phyloP scores from a whole-genome alignment of 2,113 vertebrate species.

The Vulpes ferrilata region DNA sequence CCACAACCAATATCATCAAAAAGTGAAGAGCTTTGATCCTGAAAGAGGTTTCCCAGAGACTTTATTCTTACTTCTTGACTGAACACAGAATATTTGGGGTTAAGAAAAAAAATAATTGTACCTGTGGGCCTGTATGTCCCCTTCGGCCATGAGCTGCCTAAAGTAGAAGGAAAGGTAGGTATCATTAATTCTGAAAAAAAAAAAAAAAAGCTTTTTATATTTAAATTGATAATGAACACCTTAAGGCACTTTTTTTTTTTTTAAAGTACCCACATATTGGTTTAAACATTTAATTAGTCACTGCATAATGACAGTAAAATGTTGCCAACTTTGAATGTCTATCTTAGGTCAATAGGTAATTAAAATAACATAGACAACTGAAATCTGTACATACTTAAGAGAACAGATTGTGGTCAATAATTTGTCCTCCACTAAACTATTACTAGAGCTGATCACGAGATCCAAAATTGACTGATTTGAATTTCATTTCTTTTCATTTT shows the following conservation, averaged over 20 bases:
- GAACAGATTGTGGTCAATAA: background rate
- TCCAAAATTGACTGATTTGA: background rate
- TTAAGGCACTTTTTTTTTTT: background rate
- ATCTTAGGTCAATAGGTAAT: background rate
- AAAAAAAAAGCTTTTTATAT: background rate
- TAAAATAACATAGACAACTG: background rate
- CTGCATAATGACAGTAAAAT: background rate
- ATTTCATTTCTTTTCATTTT: conserved; percentile 64
- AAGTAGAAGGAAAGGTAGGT: background rate
- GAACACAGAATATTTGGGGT: background rate
- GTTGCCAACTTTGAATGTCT: background rate
- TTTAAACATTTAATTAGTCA: background rate
- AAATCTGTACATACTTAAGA: conserved; percentile 1
- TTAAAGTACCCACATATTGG: background rate
- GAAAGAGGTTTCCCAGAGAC: background rate
- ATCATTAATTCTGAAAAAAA: background rate
- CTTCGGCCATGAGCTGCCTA: conserved; percentile 77
- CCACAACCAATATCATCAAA: background rate
- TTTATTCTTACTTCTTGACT: background rate
- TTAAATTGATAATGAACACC: background rate
- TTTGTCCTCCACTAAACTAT: background rate
- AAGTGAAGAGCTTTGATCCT: background rate
- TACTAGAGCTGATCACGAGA: background rate
- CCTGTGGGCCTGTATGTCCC: conserved; percentile 71
- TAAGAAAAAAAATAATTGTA: conserved; percentile 44